Percentiles rank a stretch among this genome's conserved stretches.
These are phyloP conservation scores for Xerus inauris DNA, from an alignment of 2,113 vertebrate genomes.

Conservation along the genomic window DNA sequence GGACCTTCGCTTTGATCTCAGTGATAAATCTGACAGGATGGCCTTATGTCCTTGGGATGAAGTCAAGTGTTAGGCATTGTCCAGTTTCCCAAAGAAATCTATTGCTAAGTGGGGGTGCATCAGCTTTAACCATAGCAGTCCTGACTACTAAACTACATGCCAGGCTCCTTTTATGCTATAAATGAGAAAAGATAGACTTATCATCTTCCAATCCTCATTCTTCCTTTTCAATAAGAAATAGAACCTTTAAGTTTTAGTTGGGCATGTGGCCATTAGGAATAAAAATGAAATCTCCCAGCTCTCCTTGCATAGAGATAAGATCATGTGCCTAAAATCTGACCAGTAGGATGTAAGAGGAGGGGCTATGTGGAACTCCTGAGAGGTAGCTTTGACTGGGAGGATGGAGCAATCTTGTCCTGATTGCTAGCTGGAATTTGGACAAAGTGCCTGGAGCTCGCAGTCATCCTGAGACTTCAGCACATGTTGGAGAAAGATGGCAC, in stretches of 20 bases:
- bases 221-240: not conserved
- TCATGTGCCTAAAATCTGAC: not conserved
- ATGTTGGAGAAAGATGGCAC: not conserved
- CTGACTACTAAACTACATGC: not conserved
- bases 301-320: not conserved
- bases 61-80: not conserved
- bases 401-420: too few relatives aligned
- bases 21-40: not conserved
- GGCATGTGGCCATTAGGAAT: not conserved
- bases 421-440: not conserved
- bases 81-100: not conserved
- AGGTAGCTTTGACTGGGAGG: rapidly evolving
- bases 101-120: not conserved
- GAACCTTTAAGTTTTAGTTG: not conserved
- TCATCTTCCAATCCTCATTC: not conserved
- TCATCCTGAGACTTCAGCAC: not conserved
- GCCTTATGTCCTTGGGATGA: not conserved
- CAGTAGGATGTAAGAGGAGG: not conserved
- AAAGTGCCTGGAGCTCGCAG: not conserved
- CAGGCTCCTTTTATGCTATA: not conserved
- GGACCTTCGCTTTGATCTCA: not conserved
- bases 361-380: not conserved
- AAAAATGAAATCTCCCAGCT: not conserved
- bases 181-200: not conserved
- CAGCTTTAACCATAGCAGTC: not conserved